These are phyloP conservation scores for Hemiprocne comata DNA, from an alignment of 2,113 vertebrate genomes.

Conservation along the genomic window DNA sequence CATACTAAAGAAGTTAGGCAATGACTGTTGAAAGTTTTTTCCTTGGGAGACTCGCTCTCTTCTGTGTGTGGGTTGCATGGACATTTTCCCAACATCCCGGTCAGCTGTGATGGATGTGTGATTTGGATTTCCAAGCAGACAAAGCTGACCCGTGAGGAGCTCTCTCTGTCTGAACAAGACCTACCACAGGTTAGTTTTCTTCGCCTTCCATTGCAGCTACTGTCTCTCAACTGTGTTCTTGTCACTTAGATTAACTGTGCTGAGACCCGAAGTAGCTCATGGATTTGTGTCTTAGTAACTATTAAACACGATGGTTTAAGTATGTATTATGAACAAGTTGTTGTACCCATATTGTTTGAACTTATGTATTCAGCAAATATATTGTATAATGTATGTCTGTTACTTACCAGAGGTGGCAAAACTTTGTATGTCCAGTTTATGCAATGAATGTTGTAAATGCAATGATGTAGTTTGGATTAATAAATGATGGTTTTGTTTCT, in stretches of 20 bases:
- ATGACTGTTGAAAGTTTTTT: constrained; percentile 87
- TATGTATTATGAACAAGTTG: constrained; percentile 67
- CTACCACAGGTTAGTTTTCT: constrained; percentile 54
- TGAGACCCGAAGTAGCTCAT: constrained; percentile 76
- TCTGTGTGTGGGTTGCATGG: constrained; percentile 85
- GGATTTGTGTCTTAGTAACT: constrained; percentile 70
- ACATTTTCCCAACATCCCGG: constrained; percentile 73
- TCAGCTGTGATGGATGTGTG: constrained; percentile 78
- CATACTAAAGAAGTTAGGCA: constrained; percentile 81
- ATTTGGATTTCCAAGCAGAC: constrained; percentile 44
- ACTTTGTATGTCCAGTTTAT: constrained; percentile 86
- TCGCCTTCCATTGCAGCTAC: constrained; percentile 74
- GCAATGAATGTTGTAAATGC: constrained; percentile 88
- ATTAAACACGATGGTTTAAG: constrained; percentile 63
- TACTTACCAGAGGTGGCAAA: constrained; percentile 81
- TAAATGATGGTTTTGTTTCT: constrained; percentile 83
- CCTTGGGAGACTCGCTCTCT: constrained; percentile 44
- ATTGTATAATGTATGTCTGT: constrained; percentile 77
- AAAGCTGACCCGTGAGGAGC: constrained; percentile 36
- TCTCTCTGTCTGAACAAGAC: constrained; percentile 57
- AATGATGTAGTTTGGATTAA: constrained; percentile 88
- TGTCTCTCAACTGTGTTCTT: constrained; percentile 73
- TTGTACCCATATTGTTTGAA: constrained; percentile 73
- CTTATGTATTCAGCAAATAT: constrained; percentile 72
- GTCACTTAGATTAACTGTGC: constrained; percentile 83